phyloP scores from a whole-genome alignment of 2,888 invertebrate species.

The Euspilapteryx auroguttella region DNA sequence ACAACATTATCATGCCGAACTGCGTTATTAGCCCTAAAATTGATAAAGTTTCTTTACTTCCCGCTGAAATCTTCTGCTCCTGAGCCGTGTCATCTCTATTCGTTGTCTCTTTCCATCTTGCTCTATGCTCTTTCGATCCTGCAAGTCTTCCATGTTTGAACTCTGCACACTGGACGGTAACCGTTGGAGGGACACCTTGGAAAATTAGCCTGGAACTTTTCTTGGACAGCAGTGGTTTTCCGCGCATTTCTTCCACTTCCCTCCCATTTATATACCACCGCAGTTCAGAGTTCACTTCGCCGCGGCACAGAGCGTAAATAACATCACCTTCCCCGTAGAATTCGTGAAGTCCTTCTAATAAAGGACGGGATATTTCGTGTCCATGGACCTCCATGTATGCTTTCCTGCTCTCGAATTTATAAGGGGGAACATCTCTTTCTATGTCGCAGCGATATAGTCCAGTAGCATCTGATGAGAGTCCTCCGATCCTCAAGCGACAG shows the following conservation, averaged over 20 bases:
- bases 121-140: conserved; percentile 29
- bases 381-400: conserved; percentile 37
- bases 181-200: conserved; percentile 43
- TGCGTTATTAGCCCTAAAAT: neutral
- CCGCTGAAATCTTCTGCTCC: conserved; percentile 15
- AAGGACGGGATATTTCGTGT: conserved; percentile 24
- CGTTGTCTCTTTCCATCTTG: conserved; percentile 21
- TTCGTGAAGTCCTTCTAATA: conserved; percentile 30
- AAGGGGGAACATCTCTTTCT: conserved; percentile 35
- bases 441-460: conserved; percentile 44
- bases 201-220: conserved; percentile 24
- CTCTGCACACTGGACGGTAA: conserved; percentile 53
- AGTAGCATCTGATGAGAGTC: conserved; percentile 34
- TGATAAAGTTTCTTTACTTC: conserved; percentile 1
- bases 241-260: conserved; percentile 25
- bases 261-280: conserved; percentile 43
- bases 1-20: neutral
- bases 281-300: conserved; percentile 26
- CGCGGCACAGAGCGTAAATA: conserved; percentile 36
- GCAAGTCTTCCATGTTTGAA: conserved; percentile 44
- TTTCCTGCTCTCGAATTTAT: conserved; percentile 28
- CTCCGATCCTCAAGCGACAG: conserved; percentile 30
- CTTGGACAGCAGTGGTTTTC: conserved; percentile 19
- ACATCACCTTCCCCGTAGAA: conserved; percentile 33
- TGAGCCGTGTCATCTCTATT: conserved; percentile 15